phyloP scores from a whole-genome alignment of 2,888 invertebrate genomes.

The Monochamus alternatus region DNA sequence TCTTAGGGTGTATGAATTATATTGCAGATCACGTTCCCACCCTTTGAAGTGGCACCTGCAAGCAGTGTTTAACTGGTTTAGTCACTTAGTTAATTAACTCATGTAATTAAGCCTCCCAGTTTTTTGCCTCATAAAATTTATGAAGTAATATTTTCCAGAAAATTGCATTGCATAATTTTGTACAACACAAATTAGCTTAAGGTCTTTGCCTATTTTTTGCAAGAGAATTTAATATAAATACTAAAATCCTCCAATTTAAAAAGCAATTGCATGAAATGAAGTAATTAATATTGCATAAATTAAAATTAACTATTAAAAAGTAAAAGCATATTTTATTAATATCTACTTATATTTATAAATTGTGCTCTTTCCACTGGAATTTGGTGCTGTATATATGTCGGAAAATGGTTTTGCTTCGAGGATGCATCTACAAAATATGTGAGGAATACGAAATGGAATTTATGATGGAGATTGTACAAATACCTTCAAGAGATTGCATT shows the following conservation, averaged over 20 bases:
- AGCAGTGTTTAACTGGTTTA: conserved; percentile 56
- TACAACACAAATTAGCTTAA: conserved; percentile 5
- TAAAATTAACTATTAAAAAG: not conserved
- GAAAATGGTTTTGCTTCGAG: conserved; percentile 4
- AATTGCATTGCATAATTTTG: conserved; percentile 6
- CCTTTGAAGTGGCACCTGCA: conserved; percentile 56
- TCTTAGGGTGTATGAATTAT: conserved; percentile 43
- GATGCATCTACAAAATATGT: conserved; percentile 20
- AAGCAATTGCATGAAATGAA: not conserved
- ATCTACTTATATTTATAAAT: too few species aligned
- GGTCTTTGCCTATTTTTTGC: not conserved
- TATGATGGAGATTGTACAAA: conserved; percentile 58
- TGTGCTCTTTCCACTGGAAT: too few species aligned
- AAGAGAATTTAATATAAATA: not conserved
- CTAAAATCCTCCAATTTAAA: not conserved
- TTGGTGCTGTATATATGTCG: not conserved
- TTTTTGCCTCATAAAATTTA: conserved; percentile 25
- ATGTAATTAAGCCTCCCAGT: conserved; percentile 9
- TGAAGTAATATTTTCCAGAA: conserved; percentile 6
- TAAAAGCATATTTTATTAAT: too few species aligned
- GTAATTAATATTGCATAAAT: not conserved
- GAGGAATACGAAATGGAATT: conserved; percentile 34
- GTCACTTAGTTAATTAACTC: conserved; percentile 51
- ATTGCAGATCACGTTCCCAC: conserved; percentile 57
- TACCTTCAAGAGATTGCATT: conserved; percentile 59